Evolutionary conservation across 2,888 invertebrate species (phyloP), one percentile per base, ranked within the genome.

Genomic region (Drosophila neonasuta): DNA sequence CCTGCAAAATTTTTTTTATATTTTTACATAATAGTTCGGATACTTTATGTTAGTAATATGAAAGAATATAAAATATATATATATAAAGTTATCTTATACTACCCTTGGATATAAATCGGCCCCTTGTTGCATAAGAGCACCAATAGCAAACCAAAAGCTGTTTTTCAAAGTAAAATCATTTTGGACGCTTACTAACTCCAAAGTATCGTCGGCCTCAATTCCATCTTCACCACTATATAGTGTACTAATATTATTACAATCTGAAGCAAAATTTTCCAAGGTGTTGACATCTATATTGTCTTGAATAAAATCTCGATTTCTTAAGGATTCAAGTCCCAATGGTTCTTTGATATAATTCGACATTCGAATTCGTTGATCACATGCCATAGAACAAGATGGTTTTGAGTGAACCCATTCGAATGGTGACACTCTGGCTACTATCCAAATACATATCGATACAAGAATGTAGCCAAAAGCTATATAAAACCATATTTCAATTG

Each of bases 61-160:
- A 20, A 29, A 3, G 39, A 29, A 15, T 45, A 29, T 15, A 15
- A n/a, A 7, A 46, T 30, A n/a, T 4, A n/a, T 24, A n/a, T 34
- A 15, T 9, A 34, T 11, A 13, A 34, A 42, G 15, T 5, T 9
- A 13, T 49, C 32, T 36, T 15, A 29, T 32, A 52, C 61, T 88
- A 97, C 97, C 96, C 95, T 98, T 50, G 98, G 98, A 91, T 97
- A 97, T 75, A 97, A 92, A 69, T 96, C 97, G 68, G 96, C 96
- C 71, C 97, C 97, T 91, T 98, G 98, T 88, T 98, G 96, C 93
- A 99, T 94, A 86, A 99, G 94, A 29, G 97, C 97, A 30, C 98
- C 98, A 45, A 98, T 97, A 77, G 97, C 96, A 92, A 98, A 98
- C 98, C 98, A 98, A 92, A 99, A 96, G 79, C 97, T 96, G 92